A percentile compares a stretch with the other conserved stretches of the same genome.
Evolutionary conservation across 2,797 vertebrate species (phyloP).

Genomic region (Propithecus deckenii): DNA sequence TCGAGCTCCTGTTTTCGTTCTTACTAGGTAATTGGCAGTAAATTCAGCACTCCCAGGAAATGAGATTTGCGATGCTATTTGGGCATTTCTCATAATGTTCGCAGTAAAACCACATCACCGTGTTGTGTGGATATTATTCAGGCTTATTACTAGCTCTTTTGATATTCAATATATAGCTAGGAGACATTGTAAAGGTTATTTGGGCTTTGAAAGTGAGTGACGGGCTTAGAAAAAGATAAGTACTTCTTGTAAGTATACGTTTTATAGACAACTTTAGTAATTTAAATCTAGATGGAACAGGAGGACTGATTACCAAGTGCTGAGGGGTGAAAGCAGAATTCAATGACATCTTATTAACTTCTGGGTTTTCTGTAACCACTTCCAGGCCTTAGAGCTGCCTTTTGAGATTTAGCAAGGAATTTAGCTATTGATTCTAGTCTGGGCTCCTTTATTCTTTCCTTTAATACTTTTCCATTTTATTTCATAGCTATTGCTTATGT

Average conservation of each 20-base stretch:
- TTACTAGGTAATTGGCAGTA: background rate
- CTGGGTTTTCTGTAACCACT: background rate
- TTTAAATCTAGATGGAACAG: background rate
- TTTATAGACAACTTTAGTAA: background rate
- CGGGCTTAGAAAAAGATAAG: background rate
- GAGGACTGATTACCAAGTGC: background rate
- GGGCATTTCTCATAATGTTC: background rate
- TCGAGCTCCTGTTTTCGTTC: background rate
- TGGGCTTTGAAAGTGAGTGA: background rate
- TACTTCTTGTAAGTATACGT: background rate
- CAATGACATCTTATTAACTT: background rate
- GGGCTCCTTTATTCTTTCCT: background rate
- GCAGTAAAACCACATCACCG: background rate
- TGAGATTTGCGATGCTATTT: background rate
- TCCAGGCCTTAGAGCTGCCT: background rate
- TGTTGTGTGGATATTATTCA: background rate
- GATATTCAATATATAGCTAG: background rate
- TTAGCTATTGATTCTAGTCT: background rate
- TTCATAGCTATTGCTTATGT: slow-evolving; percentile 95
- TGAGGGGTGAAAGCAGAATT: background rate
- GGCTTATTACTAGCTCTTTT: background rate
- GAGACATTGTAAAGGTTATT: background rate
- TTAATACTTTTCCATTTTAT: slow-evolving; percentile 63
- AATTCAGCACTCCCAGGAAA: background rate
- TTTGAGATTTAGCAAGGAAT: background rate